phyloP scores from a whole-genome alignment of 2,888 invertebrate species.

The Gryllus longicercus region DNA sequence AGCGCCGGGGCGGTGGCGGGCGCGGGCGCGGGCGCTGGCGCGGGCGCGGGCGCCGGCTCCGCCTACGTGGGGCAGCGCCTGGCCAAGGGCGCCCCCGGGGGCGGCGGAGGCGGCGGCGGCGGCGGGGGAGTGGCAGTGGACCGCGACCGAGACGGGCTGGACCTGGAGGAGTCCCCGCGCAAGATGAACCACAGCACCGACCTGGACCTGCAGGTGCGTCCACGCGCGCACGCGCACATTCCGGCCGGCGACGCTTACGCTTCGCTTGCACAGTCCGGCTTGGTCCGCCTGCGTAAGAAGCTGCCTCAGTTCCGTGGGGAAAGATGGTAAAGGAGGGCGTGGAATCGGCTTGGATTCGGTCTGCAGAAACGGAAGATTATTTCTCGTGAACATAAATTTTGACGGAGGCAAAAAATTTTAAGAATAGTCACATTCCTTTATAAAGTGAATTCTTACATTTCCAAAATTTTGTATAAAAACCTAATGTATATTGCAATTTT shows the following conservation, averaged over 20 bases:
- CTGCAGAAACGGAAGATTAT: too few relatives aligned
- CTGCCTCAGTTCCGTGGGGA: too few relatives aligned
- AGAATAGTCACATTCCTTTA: too few relatives aligned
- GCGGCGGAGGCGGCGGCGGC: constrained; percentile 38
- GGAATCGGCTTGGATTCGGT: too few relatives aligned
- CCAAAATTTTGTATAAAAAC: too few relatives aligned
- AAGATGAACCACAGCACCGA: neutral
- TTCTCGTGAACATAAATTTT: too few relatives aligned
- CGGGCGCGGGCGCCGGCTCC: constrained; percentile 53
- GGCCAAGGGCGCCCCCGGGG: constrained; percentile 55
- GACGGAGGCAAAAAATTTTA: too few relatives aligned
- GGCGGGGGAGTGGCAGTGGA: constrained; percentile 49
- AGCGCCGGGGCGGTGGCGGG: constrained; percentile 47
- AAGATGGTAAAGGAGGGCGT: too few relatives aligned
- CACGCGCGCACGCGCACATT: neutral
- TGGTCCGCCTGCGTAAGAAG: too few relatives aligned
- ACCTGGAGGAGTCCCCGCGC: neutral
- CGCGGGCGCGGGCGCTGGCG: neutral
- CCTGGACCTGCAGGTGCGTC: constrained; percentile 52
- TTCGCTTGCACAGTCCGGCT: too few relatives aligned
- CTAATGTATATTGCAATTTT: too few relatives aligned
- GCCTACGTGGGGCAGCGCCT: constrained; percentile 74
- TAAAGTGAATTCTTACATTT: too few relatives aligned
- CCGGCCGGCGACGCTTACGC: neutral
- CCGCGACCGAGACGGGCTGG: neutral